These are phyloP conservation scores for Ctenopoma multispine DNA, from an alignment of 2,797 vertebrate genomes.

Conservation along the genomic window DNA sequence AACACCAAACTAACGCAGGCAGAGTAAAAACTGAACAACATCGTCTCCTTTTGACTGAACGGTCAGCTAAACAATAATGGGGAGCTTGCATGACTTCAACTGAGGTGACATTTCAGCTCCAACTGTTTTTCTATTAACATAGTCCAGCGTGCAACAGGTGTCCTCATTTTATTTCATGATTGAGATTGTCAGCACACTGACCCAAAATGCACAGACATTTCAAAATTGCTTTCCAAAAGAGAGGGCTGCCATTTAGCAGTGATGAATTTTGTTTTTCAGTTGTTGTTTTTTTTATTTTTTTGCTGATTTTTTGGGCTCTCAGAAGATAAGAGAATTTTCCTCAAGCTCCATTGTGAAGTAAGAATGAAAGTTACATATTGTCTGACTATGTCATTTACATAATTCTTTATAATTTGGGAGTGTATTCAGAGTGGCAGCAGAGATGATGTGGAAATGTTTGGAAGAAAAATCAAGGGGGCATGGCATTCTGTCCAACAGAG, in stretches of 20 bases:
- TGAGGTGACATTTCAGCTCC: conserved; percentile 63
- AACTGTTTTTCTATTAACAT: conserved; percentile 61
- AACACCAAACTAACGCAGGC: background rate
- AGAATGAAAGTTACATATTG: no score
- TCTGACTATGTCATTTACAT: no score
- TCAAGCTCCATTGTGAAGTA: no score
- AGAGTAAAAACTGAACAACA: conserved; percentile 22
- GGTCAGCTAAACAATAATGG: conserved; percentile 57
- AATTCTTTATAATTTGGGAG: no score
- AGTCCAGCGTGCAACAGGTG: conserved; percentile 41
- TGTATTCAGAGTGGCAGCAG: no score
- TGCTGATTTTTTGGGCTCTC: background rate
- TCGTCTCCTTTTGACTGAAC: conserved; percentile 35
- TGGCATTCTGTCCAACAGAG: no score
- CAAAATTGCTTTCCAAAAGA: conserved; percentile 13
- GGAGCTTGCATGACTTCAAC: conserved; percentile 42
- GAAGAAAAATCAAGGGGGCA: no score
- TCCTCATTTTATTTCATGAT: conserved; percentile 21
- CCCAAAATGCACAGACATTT: conserved; percentile 29
- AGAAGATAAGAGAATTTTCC: no score
- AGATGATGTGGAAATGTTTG: no score
- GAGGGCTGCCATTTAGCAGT: conserved; percentile 8
- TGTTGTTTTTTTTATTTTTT: background rate
- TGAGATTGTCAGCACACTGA: conserved; percentile 34
- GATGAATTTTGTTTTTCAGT: background rate